Evolutionary conservation across 2,797 vertebrate species (phyloP).

Genomic region (Clarias platycephalus): DNA sequence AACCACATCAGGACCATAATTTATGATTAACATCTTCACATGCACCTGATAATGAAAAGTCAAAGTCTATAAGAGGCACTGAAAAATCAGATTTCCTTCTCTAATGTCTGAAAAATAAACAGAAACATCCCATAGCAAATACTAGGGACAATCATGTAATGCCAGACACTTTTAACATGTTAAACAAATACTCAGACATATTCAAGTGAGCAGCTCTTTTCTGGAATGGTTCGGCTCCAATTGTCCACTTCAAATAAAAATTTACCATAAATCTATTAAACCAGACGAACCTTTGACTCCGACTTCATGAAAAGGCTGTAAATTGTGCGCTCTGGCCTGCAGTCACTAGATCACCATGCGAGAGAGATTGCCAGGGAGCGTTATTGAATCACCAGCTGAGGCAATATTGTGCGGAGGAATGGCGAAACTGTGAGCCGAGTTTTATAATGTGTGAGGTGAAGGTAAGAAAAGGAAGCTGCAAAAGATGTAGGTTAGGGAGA

Average conservation of each 20-base stretch:
- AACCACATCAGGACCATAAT: too few species aligned
- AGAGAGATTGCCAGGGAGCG: not conserved
- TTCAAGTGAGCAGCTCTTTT: not conserved
- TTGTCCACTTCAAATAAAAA: not conserved
- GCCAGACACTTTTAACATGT: too few species aligned
- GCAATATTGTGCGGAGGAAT: not conserved
- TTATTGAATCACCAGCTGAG: not conserved
- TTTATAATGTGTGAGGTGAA: not conserved
- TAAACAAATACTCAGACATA: not conserved
- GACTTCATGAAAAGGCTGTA: not conserved
- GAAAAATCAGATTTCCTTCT: not conserved
- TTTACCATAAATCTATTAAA: not conserved
- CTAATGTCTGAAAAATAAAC: not conserved
- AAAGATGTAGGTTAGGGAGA: not conserved
- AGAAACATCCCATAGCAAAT: not conserved
- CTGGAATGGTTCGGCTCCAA: not conserved
- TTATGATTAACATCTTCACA: not conserved
- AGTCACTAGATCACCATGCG: not conserved
- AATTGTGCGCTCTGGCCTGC: not conserved
- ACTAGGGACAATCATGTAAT: not conserved
- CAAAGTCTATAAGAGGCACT: not conserved
- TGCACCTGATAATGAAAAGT: not conserved
- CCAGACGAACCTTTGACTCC: not conserved
- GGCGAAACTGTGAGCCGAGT: not conserved
- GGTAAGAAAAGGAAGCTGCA: not conserved